Evolutionary conservation across 1,140 invertebrate species (phyloP).

Genomic region (Neuroterus valhalla): DNA sequence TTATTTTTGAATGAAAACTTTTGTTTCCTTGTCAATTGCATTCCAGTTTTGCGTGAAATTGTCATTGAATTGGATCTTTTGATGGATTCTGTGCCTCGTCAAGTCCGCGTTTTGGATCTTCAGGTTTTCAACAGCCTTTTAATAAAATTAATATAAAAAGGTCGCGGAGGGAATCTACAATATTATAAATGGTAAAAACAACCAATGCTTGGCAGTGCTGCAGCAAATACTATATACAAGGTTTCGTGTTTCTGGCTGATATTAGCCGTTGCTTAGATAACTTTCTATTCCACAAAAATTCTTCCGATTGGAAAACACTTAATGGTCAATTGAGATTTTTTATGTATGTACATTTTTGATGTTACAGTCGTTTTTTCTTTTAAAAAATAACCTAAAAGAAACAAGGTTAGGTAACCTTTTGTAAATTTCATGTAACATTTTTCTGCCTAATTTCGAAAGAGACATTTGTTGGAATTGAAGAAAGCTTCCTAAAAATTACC

Average conservation of each 20-base stretch:
- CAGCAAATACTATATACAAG: conserved; percentile 62
- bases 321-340: too few species aligned
- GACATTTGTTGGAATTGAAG: not conserved
- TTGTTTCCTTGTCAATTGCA: not conserved
- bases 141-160: conserved; percentile 5
- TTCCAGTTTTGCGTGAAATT: not conserved
- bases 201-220: conserved; percentile 58
- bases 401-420: too few species aligned
- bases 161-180: conserved; percentile 13
- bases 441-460: not conserved
- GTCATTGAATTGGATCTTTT: not conserved
- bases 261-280: not conserved
- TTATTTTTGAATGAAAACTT: not conserved
- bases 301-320: not conserved
- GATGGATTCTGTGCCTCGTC: conserved; percentile 13
- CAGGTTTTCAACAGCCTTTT: conserved; percentile 6
- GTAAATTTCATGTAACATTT: too few species aligned
- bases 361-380: not conserved
- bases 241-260: conserved; percentile 39
- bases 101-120: not conserved
- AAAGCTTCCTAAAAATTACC: conserved; percentile 11
- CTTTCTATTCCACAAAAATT: not conserved
- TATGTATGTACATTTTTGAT: too few species aligned
- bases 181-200: conserved; percentile 39
- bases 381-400: not conserved